Evolutionary conservation across 2,113 vertebrate genomes (phyloP).

Genomic region (Semnopithecus entellus): DNA sequence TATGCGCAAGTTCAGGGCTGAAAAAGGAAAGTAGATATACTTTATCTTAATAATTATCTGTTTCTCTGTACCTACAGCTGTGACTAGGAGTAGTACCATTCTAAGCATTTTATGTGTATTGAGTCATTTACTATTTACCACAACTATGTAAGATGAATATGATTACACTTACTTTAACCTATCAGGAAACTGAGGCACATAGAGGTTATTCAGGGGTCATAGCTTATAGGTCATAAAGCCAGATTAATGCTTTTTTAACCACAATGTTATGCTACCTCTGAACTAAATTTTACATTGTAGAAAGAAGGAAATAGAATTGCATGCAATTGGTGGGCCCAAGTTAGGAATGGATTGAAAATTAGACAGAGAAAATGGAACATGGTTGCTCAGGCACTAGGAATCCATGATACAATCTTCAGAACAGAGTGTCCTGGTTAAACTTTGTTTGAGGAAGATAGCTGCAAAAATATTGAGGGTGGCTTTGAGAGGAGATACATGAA

Average conservation of each 20-base stretch:
- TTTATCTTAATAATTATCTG: too few species aligned
- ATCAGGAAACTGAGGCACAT: not conserved
- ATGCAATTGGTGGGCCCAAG: too few species aligned
- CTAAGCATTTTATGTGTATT: fast-evolving
- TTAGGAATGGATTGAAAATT: not conserved
- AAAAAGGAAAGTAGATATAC: not conserved
- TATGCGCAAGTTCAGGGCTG: not conserved
- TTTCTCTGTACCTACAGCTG: not conserved
- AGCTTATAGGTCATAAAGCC: not conserved
- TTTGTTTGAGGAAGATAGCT: not conserved
- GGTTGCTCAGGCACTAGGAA: too few species aligned
- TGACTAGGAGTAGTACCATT: not conserved
- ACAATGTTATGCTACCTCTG: not conserved
- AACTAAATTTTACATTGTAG: not conserved
- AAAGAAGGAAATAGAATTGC: not conserved
- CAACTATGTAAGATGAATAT: fast-evolving
- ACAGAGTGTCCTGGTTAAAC: too few species aligned
- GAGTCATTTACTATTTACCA: not conserved
- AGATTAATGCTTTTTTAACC: not conserved
- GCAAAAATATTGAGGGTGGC: fast-evolving
- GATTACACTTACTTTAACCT: too few species aligned
- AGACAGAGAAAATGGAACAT: not conserved
- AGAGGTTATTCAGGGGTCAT: not conserved
- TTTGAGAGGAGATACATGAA: not conserved
- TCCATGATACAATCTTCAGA: not conserved